A percentile compares a stretch with the other conserved stretches of the same genome.
These are phyloP conservation scores for Pedetes capensis DNA, from an alignment of 2,113 vertebrate genomes.

Conservation along the genomic window DNA sequence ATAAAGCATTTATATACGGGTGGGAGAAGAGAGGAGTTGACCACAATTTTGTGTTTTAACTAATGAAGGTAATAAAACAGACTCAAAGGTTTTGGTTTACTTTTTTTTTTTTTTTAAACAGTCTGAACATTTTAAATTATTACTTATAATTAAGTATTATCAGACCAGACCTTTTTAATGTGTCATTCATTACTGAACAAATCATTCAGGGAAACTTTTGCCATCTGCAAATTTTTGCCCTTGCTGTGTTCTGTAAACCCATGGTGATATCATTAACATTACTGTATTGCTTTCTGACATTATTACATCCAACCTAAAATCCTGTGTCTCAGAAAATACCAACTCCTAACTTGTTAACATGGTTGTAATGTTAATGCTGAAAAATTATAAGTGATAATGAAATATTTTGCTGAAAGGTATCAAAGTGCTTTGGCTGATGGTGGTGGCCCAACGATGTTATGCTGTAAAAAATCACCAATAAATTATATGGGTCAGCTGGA, in stretches of 20 bases:
- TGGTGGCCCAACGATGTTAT: slow-evolving; percentile 42
- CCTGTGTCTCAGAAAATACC: background rate
- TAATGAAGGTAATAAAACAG: background rate
- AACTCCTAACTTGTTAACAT: slow-evolving; percentile 3
- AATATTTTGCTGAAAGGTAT: slow-evolving; percentile 58
- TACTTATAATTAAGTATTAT: background rate
- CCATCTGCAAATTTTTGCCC: background rate
- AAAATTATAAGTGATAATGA: slow-evolving; percentile 51
- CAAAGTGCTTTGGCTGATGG: slow-evolving; percentile 44
- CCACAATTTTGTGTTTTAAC: background rate
- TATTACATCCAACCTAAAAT: slow-evolving; percentile 22
- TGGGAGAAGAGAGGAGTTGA: background rate
- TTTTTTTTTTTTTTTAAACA: background rate
- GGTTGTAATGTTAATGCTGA: background rate
- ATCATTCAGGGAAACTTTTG: background rate
- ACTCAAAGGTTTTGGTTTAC: background rate
- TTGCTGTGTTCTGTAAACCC: background rate
- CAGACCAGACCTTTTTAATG: background rate
- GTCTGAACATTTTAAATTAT: background rate
- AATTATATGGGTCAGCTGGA: slow-evolving; percentile 63
- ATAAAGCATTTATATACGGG: background rate
- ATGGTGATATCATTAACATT: background rate
- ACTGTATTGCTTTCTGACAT: background rate
- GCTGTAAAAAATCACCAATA: slow-evolving; percentile 54
- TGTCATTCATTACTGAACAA: background rate